phyloP scores from a whole-genome alignment of 2,113 vertebrate genomes.

The Aix galericulata region DNA sequence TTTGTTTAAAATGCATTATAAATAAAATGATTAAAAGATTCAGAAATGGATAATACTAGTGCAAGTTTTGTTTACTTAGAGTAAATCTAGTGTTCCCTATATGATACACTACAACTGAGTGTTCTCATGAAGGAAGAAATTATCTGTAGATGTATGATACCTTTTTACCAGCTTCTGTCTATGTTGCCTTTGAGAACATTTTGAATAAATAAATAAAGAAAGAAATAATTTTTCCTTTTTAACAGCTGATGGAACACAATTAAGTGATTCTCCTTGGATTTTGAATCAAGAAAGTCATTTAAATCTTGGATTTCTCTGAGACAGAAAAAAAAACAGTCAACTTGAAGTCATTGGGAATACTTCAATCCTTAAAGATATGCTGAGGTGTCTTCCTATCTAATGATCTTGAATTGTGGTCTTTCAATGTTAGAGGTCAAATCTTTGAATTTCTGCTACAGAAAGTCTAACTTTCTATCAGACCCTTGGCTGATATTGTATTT shows the following conservation, averaged over 20 bases:
- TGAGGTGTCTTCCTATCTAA: background rate
- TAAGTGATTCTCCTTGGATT: background rate
- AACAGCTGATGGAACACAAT: background rate
- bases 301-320: background rate
- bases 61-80: background rate
- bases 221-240: background rate
- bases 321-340: background rate
- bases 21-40: background rate
- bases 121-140: background rate
- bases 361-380: background rate
- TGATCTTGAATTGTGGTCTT: background rate
- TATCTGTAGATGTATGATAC: accelerated
- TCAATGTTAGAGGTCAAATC: background rate
- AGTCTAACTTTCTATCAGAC: background rate
- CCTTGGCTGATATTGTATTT: background rate
- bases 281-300: background rate
- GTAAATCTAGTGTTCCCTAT: background rate
- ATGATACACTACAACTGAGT: background rate
- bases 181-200: background rate
- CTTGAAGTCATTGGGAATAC: background rate
- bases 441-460: background rate
- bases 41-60: background rate
- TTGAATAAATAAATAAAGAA: background rate
- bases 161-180: background rate
- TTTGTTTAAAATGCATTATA: background rate